Base-by-base conservation (phyloP, 1,140 invertebrate genomes). In the Heliconius hewitsoni region DNA sequence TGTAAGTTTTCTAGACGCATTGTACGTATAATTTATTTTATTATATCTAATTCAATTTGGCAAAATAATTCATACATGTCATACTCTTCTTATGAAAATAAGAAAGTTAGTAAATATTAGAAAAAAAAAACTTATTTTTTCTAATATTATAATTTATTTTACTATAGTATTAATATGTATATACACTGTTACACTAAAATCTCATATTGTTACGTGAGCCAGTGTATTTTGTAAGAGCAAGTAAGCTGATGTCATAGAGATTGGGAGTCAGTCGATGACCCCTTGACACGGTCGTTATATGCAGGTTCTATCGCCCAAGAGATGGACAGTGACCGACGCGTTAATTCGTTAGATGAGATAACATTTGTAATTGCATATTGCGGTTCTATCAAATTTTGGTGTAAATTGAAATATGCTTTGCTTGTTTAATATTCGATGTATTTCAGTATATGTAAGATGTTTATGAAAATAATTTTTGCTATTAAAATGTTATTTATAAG, bases 151-250 rank as follows among this genome's bases (percentile, higher is more conserved):
- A 71, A 37, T 71, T 9, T 39, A 71, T 71, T 71, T 71, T 71
- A 18, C 13, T 39, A 1, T 34, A 13, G 60, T 19, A 8, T 71
- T 23, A 19, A 39, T 9, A 23, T 11, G 19, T 71, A 19, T 71
- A 37, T 39, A 8, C 3, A 9, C 71, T 80, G 71, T 80, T 73
- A 77, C 71, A 46, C 50, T 80, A 80, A 80, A 77, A 80, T 71
- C 71, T 77, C 86, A 83, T 81, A 80, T 80, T 83, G 85, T 93
- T 93, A 93, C 92, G 91, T 91, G 89, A 94, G 85, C 84, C 83
- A 89, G 88, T 87, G 90, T 89, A 90, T 94, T 94, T 94, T 92
- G 91, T 90, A 94, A 94, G 89, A 85, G 85, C 89, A 90, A 90
- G 86, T 87, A 89, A 84, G 88, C 87, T 92, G 91, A 93, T 94